Base-by-base conservation (phyloP, 2,888 invertebrate species). In the Drosophila mayaguana region DNA sequence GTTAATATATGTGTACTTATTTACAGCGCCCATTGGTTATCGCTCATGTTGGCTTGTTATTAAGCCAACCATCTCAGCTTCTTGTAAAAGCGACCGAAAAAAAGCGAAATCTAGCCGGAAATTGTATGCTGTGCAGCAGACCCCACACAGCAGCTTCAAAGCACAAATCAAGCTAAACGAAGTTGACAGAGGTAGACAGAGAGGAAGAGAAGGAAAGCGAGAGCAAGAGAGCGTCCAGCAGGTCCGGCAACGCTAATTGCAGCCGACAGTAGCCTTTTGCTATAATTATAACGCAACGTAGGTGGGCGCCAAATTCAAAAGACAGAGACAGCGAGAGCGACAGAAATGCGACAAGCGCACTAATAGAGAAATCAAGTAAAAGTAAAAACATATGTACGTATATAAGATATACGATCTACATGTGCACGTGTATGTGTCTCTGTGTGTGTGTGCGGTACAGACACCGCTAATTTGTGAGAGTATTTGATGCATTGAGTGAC, bases 401-500 rank as follows among this genome's bases (percentile, higher is more conserved):
- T 51, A 54, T 56, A 55, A 62, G 50, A 42, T 45, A 14, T 22
- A 45, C 14, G 43, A 45, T 45, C 20, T 42, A 40, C 16, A 40
- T 36, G 34, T 36, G 34, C 12, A 12, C 34, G 45, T n/a, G 22
- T 43, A 32, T 43, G 63, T 22, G 25, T 25, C n/a, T n/a, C n/a
- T n/a, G 46, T 22, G 32, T 20, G 32, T n/a, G 57, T 25, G 25
- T 22, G 38, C 28, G 65, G 64, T 59, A 71, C 51, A 69, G 73
- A 80, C 67, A 76, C 46, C 68, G 85, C 88, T 83, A 87, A 87
- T 87, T 89, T 87, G 89, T 89, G 77, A 82, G 82, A 80, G 86
- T 89, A 82, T 86, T 82, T 86, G 72, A 80, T 86, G 82, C 85
- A 81, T 67, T 88, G 86, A 86, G 76, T 89, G 86, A 87, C 86